Evolutionary conservation across 2,888 invertebrate species (phyloP).

Genomic region (Nymphalis c-album): DNA sequence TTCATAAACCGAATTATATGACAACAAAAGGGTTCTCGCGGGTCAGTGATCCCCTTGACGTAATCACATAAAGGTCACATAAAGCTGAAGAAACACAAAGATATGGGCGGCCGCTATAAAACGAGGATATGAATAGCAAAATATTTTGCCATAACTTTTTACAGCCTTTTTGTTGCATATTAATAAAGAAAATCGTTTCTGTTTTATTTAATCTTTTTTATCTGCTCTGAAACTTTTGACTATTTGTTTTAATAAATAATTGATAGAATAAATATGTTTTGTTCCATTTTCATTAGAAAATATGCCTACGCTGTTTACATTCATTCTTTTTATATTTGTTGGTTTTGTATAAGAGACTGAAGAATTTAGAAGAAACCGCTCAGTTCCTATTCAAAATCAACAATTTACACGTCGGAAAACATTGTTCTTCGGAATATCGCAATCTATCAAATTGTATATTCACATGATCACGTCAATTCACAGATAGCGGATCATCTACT

Average conservation of each 20-base stretch:
- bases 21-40: slow-evolving; percentile 42
- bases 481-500: slow-evolving; percentile 42
- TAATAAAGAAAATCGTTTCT: slow-evolving; percentile 48
- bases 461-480: slow-evolving; percentile 48
- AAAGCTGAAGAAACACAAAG: slow-evolving; percentile 68
- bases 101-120: slow-evolving; percentile 70
- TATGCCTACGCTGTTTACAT: too few species aligned
- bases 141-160: slow-evolving; percentile 65
- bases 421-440: slow-evolving; percentile 25
- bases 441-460: slow-evolving; percentile 52
- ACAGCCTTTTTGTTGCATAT: slow-evolving; percentile 62
- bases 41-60: slow-evolving; percentile 37
- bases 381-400: neutral
- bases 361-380: neutral
- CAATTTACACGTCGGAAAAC: neutral
- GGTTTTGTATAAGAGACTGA: too few species aligned
- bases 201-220: slow-evolving; percentile 29
- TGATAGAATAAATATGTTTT: too few species aligned
- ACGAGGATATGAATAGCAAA: slow-evolving; percentile 70
- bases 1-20: slow-evolving; percentile 23
- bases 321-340: too few species aligned
- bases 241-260: too few species aligned
- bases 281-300: too few species aligned
- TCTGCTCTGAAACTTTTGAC: neutral
- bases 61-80: slow-evolving; percentile 66